A percentile compares a stretch with the other conserved stretches of the same genome.
These are phyloP conservation scores for Phaethon lepturus DNA, from an alignment of 2,113 vertebrate species.

Conservation along the genomic window DNA sequence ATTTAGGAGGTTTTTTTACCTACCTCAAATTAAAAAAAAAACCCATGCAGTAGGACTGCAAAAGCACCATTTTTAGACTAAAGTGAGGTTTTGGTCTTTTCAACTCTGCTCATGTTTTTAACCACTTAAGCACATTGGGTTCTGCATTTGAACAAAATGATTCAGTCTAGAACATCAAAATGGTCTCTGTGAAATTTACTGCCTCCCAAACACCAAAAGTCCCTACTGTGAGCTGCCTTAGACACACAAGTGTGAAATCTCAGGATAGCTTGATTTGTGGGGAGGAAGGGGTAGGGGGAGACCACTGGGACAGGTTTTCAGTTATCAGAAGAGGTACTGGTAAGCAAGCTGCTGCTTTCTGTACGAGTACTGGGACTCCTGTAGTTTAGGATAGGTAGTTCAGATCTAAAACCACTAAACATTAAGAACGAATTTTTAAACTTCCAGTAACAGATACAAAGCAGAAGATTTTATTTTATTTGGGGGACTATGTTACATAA, in stretches of 20 bases:
- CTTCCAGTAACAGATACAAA: not conserved
- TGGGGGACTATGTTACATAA: not conserved
- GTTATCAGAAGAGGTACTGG: not conserved
- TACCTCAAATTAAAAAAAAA: not conserved
- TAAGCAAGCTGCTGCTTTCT: not conserved
- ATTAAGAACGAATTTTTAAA: not conserved
- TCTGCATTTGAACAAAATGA: not conserved
- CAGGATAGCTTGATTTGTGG: not conserved
- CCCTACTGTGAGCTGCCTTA: not conserved
- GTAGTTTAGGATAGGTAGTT: not conserved
- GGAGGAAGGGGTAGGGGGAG: fast-evolving
- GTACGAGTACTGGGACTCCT: not conserved
- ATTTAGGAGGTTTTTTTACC: not conserved
- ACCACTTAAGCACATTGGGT: not conserved
- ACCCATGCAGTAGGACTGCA: not conserved
- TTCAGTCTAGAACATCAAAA: not conserved
- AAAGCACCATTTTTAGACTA: not conserved
- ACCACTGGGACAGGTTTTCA: not conserved
- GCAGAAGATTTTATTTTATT: not conserved
- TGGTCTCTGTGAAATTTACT: not conserved
- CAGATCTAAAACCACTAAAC: not conserved
- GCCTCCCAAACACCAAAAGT: not conserved
- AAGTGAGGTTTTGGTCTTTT: not conserved
- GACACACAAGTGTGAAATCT: not conserved
- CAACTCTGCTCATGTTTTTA: not conserved